Evolutionary conservation across 2,797 vertebrate genomes (phyloP).

Genomic region (Graptemys geographica): DNA sequence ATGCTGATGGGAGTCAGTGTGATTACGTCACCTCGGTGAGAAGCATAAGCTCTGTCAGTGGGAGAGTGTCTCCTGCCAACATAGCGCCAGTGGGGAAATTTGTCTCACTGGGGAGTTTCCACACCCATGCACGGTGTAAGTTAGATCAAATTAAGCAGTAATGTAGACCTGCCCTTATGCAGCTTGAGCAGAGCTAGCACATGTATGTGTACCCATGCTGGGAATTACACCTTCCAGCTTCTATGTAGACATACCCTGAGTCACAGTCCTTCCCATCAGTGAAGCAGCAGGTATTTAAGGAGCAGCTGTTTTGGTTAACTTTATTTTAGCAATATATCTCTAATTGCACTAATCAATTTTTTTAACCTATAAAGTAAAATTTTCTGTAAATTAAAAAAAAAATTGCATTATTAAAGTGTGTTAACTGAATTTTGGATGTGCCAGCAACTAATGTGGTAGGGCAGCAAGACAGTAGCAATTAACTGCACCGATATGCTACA

Average conservation of each 20-base stretch:
- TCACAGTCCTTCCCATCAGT: neutral
- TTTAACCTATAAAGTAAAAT: neutral
- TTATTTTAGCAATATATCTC: neutral
- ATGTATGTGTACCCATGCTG: neutral
- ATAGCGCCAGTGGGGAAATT: no score
- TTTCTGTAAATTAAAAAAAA: neutral
- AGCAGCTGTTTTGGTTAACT: conserved; percentile 33
- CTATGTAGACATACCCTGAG: neutral
- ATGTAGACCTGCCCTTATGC: neutral
- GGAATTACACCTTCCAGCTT: neutral
- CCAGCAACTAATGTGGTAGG: neutral
- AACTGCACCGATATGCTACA: neutral
- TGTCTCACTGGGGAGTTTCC: no score
- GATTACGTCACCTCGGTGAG: no score
- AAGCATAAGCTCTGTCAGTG: no score
- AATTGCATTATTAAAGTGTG: neutral
- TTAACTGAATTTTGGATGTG: neutral
- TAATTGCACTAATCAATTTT: neutral
- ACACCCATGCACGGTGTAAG: no score
- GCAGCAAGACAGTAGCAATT: neutral
- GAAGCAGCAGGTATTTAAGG: conserved; percentile 3
- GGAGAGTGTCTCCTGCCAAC: no score
- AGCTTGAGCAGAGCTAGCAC: neutral
- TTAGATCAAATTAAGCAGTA: no score
- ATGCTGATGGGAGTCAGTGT: no score